phyloP scores from a whole-genome alignment of 2,888 invertebrate genomes.

The Troglohyphantes excavatus region DNA sequence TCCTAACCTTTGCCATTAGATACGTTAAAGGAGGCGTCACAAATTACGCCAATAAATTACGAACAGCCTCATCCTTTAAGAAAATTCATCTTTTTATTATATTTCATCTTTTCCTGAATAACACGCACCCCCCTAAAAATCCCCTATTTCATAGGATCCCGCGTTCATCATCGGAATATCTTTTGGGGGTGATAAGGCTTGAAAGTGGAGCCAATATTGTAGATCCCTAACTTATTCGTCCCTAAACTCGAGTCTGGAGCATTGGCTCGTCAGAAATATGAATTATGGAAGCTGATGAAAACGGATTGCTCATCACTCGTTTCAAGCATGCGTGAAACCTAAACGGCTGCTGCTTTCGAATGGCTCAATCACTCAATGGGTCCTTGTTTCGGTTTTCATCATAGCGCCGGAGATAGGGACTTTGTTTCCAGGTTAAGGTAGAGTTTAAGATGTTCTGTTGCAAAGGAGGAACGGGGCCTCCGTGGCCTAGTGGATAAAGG shows the following conservation, averaged over 20 bases:
- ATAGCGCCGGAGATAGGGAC: too few species aligned
- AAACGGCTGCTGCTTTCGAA: slow-evolving; percentile 30
- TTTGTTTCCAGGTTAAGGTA: too few species aligned
- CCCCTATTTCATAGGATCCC: slow-evolving; percentile 49
- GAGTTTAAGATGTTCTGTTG: too few species aligned
- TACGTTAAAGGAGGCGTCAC: slow-evolving; percentile 66
- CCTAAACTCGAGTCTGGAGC: slow-evolving; percentile 49
- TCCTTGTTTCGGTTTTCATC: not conserved
- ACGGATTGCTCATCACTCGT: slow-evolving; percentile 54
- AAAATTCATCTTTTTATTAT: slow-evolving; percentile 71
- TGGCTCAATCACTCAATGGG: slow-evolving; percentile 51
- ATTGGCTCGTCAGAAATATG: slow-evolving; percentile 48
- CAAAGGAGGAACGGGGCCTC: too few species aligned
- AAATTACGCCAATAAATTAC: slow-evolving; percentile 69
- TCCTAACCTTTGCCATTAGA: slow-evolving; percentile 65
- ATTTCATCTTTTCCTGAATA: slow-evolving; percentile 71
- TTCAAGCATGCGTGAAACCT: slow-evolving; percentile 65
- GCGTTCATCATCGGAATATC: slow-evolving; percentile 67
- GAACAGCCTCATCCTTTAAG: slow-evolving; percentile 57
- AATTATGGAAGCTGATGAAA: slow-evolving; percentile 64
- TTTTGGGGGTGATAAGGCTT: slow-evolving; percentile 35
- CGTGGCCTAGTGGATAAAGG: too few species aligned
- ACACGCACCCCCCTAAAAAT: slow-evolving; percentile 68
- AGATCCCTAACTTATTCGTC: slow-evolving; percentile 64
- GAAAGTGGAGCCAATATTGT: slow-evolving; percentile 69